Evolutionary conservation across 2,888 invertebrate species (phyloP).

Genomic region (Argyresthia albistria): DNA sequence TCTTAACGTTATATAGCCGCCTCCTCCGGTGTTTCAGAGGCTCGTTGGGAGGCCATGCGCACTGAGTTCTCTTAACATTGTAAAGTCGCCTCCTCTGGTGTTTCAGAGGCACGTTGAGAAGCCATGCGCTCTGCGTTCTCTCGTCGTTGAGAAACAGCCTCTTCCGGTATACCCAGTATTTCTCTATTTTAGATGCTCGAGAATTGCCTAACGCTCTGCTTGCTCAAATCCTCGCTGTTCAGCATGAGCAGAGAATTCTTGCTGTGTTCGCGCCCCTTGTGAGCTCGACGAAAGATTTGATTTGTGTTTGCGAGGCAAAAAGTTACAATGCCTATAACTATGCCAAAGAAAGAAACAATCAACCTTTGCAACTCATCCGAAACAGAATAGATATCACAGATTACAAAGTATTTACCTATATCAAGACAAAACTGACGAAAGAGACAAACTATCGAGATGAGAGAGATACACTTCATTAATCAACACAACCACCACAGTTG

Average conservation of each 20-base stretch:
- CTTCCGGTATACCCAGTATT: conserved; percentile 5
- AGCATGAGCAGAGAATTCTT: background rate
- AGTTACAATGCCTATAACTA: too few relatives aligned
- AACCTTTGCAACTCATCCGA: too few relatives aligned
- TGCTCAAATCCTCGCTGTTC: background rate
- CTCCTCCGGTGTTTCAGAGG: background rate
- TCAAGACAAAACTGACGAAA: too few relatives aligned
- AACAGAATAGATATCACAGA: too few relatives aligned
- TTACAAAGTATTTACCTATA: too few relatives aligned
- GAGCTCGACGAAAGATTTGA: too few relatives aligned
- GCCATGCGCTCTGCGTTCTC: conserved; percentile 9
- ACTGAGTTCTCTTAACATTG: background rate
- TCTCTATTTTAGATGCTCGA: conserved; percentile 11
- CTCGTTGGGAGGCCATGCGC: background rate
- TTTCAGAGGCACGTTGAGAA: conserved; percentile 7
- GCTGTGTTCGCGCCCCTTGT: background rate
- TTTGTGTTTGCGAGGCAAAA: too few relatives aligned
- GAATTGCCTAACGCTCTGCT: conserved; percentile 9
- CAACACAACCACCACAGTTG: too few relatives aligned
- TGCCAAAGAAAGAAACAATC: too few relatives aligned
- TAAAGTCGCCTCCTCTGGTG: background rate
- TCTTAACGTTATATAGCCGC: background rate
- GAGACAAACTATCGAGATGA: too few relatives aligned
- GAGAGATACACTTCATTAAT: too few relatives aligned
- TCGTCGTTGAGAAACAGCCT: conserved; percentile 3